Conservation (phyloP, 1,140 invertebrate species). For the Achroia grisella region DNA sequence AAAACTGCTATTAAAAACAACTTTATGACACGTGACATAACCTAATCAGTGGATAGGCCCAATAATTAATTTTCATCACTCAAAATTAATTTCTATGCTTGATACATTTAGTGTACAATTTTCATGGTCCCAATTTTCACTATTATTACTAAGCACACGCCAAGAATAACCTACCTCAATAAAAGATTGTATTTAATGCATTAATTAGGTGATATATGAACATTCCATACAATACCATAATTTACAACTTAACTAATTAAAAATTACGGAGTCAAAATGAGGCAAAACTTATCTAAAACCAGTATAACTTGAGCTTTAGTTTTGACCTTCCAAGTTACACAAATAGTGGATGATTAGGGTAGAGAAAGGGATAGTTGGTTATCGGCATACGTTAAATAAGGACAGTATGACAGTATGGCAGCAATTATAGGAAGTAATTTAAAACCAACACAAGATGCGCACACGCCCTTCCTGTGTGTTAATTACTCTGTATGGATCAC, state of each 20-base stretch:
- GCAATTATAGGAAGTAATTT: constrained; percentile 28
- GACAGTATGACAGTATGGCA: constrained; percentile 10
- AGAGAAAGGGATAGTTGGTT: background rate
- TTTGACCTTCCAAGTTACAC: background rate
- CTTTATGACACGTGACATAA: too few relatives aligned
- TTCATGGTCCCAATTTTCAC: too few relatives aligned
- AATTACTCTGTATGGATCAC: constrained; percentile 33
- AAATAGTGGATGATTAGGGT: background rate
- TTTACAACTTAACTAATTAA: constrained; percentile 22
- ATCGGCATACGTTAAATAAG: constrained; percentile 2
- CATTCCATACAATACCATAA: background rate
- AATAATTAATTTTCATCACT: too few relatives aligned
- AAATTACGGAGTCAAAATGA: constrained; percentile 14
- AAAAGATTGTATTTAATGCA: too few relatives aligned
- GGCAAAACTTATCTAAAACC: background rate
- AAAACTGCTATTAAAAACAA: too few relatives aligned
- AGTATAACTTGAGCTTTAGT: background rate
- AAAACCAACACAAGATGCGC: constrained; percentile 37
- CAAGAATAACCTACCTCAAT: too few relatives aligned
- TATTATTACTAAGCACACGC: too few relatives aligned
- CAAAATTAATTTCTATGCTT: too few relatives aligned
- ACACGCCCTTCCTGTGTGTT: constrained; percentile 44
- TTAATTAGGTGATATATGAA: constrained; percentile 4
- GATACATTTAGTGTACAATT: too few relatives aligned
- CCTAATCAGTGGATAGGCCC: too few relatives aligned